Evolutionary conservation across 1,140 invertebrate genomes (phyloP).

Genomic region (Eueides isabella): DNA sequence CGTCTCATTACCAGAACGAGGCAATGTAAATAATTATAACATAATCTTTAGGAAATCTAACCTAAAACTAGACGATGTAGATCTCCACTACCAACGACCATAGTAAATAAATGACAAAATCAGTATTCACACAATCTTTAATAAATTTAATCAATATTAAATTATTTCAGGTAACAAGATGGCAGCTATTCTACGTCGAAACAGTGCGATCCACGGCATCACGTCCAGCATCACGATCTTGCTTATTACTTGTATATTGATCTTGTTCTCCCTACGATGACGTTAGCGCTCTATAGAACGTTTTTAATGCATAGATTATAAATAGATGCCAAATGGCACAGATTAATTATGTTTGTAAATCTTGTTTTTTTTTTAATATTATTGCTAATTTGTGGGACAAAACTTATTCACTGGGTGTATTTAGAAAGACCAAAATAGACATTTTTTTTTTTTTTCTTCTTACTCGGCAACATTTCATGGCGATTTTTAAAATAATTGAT

Average conservation of each 20-base stretch:
- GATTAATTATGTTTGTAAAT: constrained; percentile 3
- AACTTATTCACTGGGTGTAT: no score
- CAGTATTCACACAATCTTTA: not conserved
- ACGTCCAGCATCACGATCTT: constrained; percentile 71
- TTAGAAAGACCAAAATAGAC: constrained; percentile 8
- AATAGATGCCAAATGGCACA: constrained; percentile 29
- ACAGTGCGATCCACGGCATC: constrained; percentile 75
- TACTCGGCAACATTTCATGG: not conserved
- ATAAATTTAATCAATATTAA: not conserved
- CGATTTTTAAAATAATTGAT: not conserved
- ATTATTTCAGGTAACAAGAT: constrained; percentile 72
- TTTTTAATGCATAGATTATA: constrained; percentile 39
- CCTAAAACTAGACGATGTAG: no score
- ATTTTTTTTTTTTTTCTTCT: not conserved
- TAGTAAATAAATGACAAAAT: no score
- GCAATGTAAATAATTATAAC: no score
- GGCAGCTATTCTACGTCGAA: constrained; percentile 73
- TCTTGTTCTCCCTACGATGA: constrained; percentile 74
- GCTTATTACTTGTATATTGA: constrained; percentile 59
- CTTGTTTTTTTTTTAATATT: not conserved
- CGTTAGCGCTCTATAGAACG: constrained; percentile 49
- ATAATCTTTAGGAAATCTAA: not conserved
- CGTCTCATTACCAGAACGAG: no score
- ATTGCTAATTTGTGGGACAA: no score
- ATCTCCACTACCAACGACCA: no score